Percentiles rank a stretch among this genome's conserved stretches.
Evolutionary conservation across 2,888 invertebrate genomes (phyloP).

Genomic region (Eustalomyia histrio): DNA sequence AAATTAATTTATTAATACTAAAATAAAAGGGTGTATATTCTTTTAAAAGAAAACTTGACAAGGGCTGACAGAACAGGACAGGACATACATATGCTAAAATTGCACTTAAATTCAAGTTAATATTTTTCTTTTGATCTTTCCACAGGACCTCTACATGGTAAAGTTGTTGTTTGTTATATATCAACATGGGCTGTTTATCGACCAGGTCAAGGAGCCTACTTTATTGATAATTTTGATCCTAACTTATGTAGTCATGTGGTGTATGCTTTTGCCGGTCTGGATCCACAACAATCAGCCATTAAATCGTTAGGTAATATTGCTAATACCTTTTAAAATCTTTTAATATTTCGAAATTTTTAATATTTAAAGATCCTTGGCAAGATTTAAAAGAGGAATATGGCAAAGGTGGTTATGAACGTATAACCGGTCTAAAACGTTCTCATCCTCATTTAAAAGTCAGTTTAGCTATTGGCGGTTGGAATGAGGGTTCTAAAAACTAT

Average conservation of each 20-base stretch:
- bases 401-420: conserved; percentile 85
- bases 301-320: conserved; percentile 83
- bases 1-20: neutral
- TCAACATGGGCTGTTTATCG: conserved; percentile 90
- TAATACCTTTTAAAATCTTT: neutral
- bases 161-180: conserved; percentile 89
- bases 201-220: conserved; percentile 83
- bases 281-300: conserved; percentile 84
- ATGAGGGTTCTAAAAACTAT: conserved; percentile 86
- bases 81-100: conserved; percentile 20
- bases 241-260: conserved; percentile 89
- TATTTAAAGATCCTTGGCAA: conserved; percentile 85
- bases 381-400: conserved; percentile 89
- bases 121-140: neutral
- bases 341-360: neutral
- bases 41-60: neutral
- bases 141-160: conserved; percentile 85
- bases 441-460: conserved; percentile 87
- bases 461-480: conserved; percentile 94
- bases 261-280: conserved; percentile 90
- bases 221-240: conserved; percentile 85
- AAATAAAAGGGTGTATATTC: conserved; percentile 14
- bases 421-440: conserved; percentile 84
- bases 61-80: conserved; percentile 10
- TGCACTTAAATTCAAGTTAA: neutral